Percentiles rank a stretch among this genome's conserved stretches.
These are phyloP conservation scores for Grantiella picta DNA, from an alignment of 2,113 vertebrate species.

Conservation along the genomic window DNA sequence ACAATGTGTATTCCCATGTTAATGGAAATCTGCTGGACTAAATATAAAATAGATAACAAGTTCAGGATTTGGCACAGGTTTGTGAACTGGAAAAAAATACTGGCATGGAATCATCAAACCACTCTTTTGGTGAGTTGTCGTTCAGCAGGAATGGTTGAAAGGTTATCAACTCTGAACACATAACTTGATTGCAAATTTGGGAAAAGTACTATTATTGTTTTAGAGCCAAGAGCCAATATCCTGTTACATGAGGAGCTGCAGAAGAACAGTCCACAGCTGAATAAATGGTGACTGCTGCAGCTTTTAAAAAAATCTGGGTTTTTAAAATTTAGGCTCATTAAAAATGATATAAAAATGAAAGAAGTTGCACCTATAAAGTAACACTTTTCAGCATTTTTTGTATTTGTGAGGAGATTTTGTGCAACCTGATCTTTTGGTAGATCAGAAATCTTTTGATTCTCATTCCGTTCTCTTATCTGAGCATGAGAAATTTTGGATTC, in stretches of 20 bases:
- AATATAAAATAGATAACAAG: not conserved
- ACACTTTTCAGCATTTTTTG: rapidly evolving
- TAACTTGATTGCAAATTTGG: not conserved
- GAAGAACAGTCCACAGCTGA: not conserved
- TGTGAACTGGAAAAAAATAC: not conserved
- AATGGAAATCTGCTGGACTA: not conserved
- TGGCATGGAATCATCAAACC: not conserved
- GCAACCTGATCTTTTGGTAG: not conserved
- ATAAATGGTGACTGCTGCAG: not conserved
- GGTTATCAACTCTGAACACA: not conserved
- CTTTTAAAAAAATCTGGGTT: not conserved
- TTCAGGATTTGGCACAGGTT: not conserved
- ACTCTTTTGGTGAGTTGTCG: not conserved
- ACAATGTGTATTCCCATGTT: rapidly evolving
- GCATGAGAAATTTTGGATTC: not conserved
- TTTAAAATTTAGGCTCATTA: not conserved
- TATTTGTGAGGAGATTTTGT: not conserved
- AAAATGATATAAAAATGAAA: not conserved
- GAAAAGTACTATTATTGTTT: not conserved
- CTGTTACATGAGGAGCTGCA: not conserved
- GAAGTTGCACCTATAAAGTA: not conserved
- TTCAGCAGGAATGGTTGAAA: not conserved
- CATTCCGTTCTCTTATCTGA: not conserved
- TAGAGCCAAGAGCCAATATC: not conserved
- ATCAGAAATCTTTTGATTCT: not conserved